Evolutionary conservation across 1,140 invertebrate species (phyloP), one percentile per base, ranked within the genome.

Genomic region (Drosophila auraria): DNA sequence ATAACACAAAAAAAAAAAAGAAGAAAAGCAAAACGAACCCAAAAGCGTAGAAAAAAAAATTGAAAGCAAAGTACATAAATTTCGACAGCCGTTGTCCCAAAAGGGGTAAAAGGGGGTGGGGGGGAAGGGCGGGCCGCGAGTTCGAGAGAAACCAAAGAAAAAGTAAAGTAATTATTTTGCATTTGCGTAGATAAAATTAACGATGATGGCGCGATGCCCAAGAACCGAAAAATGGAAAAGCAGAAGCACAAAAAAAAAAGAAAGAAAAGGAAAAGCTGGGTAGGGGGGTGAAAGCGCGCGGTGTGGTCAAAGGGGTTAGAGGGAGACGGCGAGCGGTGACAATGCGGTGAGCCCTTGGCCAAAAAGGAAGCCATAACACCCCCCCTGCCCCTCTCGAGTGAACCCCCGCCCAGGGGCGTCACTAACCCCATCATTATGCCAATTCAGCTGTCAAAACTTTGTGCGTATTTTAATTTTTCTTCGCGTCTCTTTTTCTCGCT

Each of bases 151-250:
- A 89, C 80, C 84, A 89, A 89, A 87, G 83, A 89, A 87, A 89
- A 87, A 89, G 84, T 89, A 89, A 89, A 89, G 84, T 89, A 89
- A 89, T 89, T 89, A 89, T 89, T 89, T 89, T 89, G 84, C 84
- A 89, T 89, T 89, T 89, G 84, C 84, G 81, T 89, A 89, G 84
- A 89, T 89, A 89, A 87, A 87, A 87, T 87, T 87, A 87, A 87
- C 83, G 83, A 87, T 87, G 83, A 87, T 87, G 83, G 79, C 63
- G 20, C 51, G 53, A 58, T 50, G 63, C 56, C 49, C 54, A 44
- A 59, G 47, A 49, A 53, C 36, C 38, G 59, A 59, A 33, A 58
- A 40, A 60, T 20, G 57, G 47, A 27, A 56, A 38, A 59, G 23
- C 33, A 54, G 49, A 38, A 47, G 59, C 20, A 20, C 20, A 36